Evolutionary conservation across 2,113 vertebrate species (phyloP).

Genomic region (Rhinoptilus africanus): DNA sequence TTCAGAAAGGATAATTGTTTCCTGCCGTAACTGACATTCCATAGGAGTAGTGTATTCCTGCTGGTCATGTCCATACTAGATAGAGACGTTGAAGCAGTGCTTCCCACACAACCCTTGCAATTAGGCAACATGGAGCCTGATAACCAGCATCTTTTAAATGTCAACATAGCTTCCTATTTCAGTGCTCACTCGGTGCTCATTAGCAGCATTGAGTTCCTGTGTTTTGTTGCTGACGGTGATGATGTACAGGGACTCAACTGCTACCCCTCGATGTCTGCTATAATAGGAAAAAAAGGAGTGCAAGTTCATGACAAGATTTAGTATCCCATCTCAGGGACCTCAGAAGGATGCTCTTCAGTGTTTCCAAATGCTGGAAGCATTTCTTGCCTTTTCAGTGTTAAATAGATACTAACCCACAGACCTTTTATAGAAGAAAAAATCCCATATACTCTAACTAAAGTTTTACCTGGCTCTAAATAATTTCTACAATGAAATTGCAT

Average conservation of each 20-base stretch:
- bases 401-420: neutral
- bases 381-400: neutral
- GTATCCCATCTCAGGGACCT: neutral
- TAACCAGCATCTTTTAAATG: constrained; percentile 12
- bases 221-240: neutral
- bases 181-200: neutral
- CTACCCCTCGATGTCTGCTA: neutral
- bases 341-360: neutral
- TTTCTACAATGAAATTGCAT: neutral
- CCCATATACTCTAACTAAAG: neutral
- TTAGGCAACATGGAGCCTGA: constrained; percentile 13
- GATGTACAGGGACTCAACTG: neutral
- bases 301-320: neutral
- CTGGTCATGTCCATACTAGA: constrained; percentile 42
- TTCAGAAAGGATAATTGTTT: constrained; percentile 63
- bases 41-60: constrained; percentile 28
- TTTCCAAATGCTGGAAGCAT: neutral
- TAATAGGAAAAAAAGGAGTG: neutral
- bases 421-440: neutral
- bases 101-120: constrained; percentile 31
- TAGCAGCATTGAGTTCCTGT: neutral
- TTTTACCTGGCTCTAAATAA: neutral
- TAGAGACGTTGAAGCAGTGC: neutral
- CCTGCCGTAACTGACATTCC: constrained; percentile 63
- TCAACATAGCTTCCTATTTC: neutral